Conservation (phyloP, 2,888 invertebrate genomes). For the Clunio marinus region DNA sequence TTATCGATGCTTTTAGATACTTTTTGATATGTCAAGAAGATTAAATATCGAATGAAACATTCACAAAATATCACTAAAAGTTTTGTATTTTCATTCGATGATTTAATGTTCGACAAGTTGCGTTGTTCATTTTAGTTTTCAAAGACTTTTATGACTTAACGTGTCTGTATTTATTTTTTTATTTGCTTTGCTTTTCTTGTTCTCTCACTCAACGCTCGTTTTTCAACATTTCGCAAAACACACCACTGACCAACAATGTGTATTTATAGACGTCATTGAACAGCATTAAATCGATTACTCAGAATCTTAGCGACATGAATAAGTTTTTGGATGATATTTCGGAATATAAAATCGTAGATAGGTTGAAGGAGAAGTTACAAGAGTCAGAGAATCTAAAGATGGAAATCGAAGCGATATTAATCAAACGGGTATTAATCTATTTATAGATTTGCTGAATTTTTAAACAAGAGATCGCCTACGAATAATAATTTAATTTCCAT, state of each 20-base stretch:
- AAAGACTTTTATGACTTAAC: constrained; percentile 1
- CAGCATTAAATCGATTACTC: constrained; percentile 81
- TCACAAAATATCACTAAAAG: not conserved
- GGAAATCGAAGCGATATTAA: constrained; percentile 75
- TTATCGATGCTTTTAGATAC: too few species aligned
- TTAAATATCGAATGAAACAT: not conserved
- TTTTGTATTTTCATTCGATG: constrained; percentile 13
- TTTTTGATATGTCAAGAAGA: not conserved
- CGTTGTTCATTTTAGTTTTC: not conserved
- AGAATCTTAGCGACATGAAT: constrained; percentile 86
- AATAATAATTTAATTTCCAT: not conserved
- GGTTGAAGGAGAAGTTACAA: constrained; percentile 78
- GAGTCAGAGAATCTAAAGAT: constrained; percentile 83
- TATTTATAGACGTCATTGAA: constrained; percentile 73
- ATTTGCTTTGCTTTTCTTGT: not conserved
- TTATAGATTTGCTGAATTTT: not conserved
- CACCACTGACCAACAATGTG: constrained; percentile 39
- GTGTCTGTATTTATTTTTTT: not conserved
- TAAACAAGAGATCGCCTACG: constrained; percentile 3
- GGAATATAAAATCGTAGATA: constrained; percentile 77
- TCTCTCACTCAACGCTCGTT: not conserved
- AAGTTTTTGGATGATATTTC: constrained; percentile 82
- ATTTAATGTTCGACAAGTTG: constrained; percentile 13
- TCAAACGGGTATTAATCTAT: constrained; percentile 69
- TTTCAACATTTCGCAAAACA: not conserved